A percentile compares a stretch with the other conserved stretches of the same genome.
phyloP scores from a whole-genome alignment of 2,888 invertebrate species.

The Biston stratarius region DNA sequence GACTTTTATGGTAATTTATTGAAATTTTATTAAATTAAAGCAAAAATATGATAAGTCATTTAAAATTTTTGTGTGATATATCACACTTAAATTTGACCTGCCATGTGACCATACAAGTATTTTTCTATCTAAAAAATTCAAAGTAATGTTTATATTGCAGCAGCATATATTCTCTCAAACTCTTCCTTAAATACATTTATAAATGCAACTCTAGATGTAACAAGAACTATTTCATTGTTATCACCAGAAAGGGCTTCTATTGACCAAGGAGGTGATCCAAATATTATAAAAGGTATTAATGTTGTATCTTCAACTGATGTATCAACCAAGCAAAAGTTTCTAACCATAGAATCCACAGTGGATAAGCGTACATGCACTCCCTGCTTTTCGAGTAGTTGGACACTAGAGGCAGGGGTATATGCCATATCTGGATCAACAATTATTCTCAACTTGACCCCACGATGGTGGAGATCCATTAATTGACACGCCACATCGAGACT shows the following conservation, averaged over 20 bases:
- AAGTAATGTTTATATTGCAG: not conserved
- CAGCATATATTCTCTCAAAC: constrained; percentile 30
- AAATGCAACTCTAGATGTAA: constrained; percentile 74
- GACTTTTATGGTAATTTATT: too few species aligned
- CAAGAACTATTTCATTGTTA: constrained; percentile 86
- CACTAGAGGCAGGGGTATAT: constrained; percentile 53
- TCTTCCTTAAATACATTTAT: constrained; percentile 53
- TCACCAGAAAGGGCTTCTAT: constrained; percentile 82
- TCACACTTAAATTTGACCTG: too few species aligned
- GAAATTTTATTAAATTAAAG: too few species aligned
- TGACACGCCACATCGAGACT: constrained; percentile 33
- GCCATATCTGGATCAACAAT: constrained; percentile 86
- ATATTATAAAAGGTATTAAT: constrained; percentile 68
- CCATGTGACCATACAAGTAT: not conserved
- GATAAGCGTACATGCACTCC: constrained; percentile 83
- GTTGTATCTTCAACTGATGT: constrained; percentile 19
- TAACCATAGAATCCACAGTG: constrained; percentile 78
- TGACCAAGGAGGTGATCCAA: constrained; percentile 89
- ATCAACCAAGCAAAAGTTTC: constrained; percentile 88
- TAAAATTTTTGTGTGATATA: too few species aligned
- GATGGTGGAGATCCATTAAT: constrained; percentile 27
- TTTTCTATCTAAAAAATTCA: not conserved
- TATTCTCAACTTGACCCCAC: constrained; percentile 85
- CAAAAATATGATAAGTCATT: too few species aligned
- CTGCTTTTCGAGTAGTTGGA: constrained; percentile 52